Evolutionary conservation across 2,113 vertebrate species (phyloP).

Genomic region (Albula glossodonta): DNA sequence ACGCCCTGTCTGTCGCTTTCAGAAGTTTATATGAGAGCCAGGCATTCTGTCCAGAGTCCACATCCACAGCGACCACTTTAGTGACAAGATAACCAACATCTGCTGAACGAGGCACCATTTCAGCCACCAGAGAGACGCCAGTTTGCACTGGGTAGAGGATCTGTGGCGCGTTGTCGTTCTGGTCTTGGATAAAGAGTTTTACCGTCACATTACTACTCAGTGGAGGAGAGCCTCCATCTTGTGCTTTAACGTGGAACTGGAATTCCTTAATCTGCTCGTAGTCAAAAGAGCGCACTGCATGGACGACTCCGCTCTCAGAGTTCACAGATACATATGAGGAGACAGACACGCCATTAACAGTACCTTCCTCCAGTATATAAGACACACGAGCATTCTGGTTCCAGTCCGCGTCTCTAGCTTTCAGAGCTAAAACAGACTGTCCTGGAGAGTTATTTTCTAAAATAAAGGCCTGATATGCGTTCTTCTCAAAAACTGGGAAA

Average conservation of each 20-base stretch:
- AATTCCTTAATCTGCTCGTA: constrained; percentile 68
- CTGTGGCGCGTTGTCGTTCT: too few relatives aligned
- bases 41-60: too few relatives aligned
- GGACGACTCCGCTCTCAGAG: constrained; percentile 57
- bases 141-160: too few relatives aligned
- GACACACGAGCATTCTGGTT: constrained; percentile 41
- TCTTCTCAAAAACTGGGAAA: constrained; percentile 34
- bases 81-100: constrained; percentile 10
- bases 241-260: constrained; percentile 55
- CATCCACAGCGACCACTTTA: too few relatives aligned
- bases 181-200: too few relatives aligned
- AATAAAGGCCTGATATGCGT: constrained; percentile 33
- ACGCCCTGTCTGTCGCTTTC: too few relatives aligned
- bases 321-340: constrained; percentile 46
- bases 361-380: constrained; percentile 41
- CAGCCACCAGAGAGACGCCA: constrained; percentile 30
- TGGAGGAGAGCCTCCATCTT: constrained; percentile 55
- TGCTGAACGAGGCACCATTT: constrained; percentile 50
- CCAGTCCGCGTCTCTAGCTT: constrained; percentile 42
- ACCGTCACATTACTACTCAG: too few relatives aligned
- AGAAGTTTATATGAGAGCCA: too few relatives aligned
- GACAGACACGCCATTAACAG: constrained; percentile 15
- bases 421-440: constrained; percentile 34
- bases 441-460: constrained; percentile 42
- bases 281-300: constrained; percentile 66